Percentiles rank a stretch among this genome's conserved stretches.
These are phyloP conservation scores for Delphinapterus leucas DNA, from an alignment of 2,113 vertebrate genomes.

Conservation along the genomic window DNA sequence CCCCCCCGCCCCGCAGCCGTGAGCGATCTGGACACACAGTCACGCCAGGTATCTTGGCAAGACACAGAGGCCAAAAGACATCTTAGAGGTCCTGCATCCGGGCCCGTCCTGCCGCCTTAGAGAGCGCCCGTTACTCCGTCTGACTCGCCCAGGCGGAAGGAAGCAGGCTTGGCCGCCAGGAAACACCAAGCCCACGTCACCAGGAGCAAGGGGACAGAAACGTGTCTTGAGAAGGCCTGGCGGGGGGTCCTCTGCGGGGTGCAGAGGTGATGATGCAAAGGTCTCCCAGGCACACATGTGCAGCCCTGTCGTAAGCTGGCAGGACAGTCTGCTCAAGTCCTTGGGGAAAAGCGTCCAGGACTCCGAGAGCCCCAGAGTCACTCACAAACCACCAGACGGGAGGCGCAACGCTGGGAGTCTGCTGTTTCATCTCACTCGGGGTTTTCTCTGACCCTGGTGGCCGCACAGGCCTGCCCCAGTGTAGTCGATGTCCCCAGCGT, in stretches of 20 bases:
- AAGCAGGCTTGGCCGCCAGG: fast-evolving
- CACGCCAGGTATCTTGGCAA: fast-evolving
- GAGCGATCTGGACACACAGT: fast-evolving
- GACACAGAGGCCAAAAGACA: not conserved
- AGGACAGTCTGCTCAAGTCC: not conserved
- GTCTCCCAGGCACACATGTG: fast-evolving
- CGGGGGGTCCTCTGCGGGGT: fast-evolving
- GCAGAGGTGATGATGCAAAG: not conserved
- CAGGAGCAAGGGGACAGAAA: not conserved
- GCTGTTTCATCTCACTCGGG: not conserved
- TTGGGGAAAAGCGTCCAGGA: not conserved
- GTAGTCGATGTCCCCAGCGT: not conserved
- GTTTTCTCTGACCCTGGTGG: not conserved
- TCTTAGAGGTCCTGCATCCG: not conserved
- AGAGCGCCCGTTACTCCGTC: not conserved
- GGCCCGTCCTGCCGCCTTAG: not conserved
- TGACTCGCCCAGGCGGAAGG: not conserved
- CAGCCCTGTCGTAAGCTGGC: not conserved
- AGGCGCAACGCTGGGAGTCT: not conserved
- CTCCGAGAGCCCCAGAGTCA: not conserved
- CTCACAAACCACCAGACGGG: not conserved
- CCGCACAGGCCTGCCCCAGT: not conserved
- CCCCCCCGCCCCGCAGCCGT: not conserved
- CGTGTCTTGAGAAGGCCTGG: not conserved
- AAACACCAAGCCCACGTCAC: not conserved